Conservation (phyloP, 2,797 vertebrate genomes). For the Helicolenus hilgendorfi region DNA sequence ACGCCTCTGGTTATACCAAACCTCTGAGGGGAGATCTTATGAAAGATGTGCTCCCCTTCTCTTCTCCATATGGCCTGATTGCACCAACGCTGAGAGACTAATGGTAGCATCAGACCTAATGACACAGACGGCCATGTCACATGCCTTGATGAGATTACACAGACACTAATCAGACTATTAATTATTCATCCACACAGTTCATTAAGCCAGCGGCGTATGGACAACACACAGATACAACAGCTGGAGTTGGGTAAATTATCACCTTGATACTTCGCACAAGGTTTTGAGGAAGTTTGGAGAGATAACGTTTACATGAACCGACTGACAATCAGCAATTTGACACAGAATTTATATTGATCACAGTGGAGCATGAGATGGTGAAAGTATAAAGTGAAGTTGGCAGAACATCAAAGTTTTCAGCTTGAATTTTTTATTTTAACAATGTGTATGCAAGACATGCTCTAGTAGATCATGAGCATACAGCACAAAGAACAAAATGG, state of each 20-base stretch:
- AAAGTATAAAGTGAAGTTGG: rapidly evolving
- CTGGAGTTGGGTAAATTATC: background rate
- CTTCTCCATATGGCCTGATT: conserved; percentile 24
- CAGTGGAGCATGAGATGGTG: background rate
- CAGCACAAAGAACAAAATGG: conserved; percentile 22
- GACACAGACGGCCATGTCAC: conserved; percentile 23
- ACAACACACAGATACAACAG: background rate
- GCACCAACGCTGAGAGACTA: conserved; percentile 13
- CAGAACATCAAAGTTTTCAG: background rate
- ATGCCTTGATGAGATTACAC: conserved; percentile 35
- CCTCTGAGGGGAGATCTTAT: background rate
- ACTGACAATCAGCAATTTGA: background rate
- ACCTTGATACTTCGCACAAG: background rate
- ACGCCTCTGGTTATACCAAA: background rate
- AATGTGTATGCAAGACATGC: conserved; percentile 28
- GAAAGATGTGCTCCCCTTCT: background rate
- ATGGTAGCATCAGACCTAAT: conserved; percentile 20
- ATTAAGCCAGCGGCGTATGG: background rate
- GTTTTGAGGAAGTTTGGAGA: background rate
- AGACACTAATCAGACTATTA: conserved; percentile 26
- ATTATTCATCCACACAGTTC: conserved; percentile 40
- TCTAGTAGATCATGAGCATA: conserved; percentile 18
- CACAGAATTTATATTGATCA: background rate
- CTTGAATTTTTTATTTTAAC: conserved; percentile 53
- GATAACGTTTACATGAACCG: background rate